These are phyloP conservation scores for Chaenocephalus aceratus DNA, from an alignment of 2,113 vertebrate species.

Conservation along the genomic window DNA sequence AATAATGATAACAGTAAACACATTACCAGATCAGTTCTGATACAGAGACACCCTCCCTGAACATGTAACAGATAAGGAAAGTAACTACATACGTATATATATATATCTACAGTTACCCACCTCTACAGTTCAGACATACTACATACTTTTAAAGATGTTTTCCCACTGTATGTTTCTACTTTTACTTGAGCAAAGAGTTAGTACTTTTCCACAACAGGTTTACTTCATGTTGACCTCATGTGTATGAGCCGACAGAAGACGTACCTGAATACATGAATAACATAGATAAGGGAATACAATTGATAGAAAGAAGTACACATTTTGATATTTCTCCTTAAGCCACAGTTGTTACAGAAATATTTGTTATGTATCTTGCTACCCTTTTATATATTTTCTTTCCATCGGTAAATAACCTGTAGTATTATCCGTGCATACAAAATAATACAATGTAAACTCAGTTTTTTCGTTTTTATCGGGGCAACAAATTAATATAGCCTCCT, in stretches of 20 bases:
- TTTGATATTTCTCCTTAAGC: neutral
- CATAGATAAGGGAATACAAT: neutral
- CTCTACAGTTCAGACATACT: neutral
- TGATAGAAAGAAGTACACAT: neutral
- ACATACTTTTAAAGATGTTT: neutral
- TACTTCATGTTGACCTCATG: neutral
- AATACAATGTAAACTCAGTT: too few relatives aligned
- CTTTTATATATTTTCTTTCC: too few relatives aligned
- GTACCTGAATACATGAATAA: neutral
- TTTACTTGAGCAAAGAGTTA: constrained; percentile 1
- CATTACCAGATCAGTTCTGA: constrained; percentile 3
- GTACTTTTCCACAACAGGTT: neutral
- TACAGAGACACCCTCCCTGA: neutral
- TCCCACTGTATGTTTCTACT: neutral
- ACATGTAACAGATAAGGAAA: neutral
- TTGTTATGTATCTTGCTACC: too few relatives aligned
- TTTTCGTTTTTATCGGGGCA: too few relatives aligned
- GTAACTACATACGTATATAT: neutral
- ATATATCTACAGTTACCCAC: too few relatives aligned
- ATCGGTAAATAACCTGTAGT: too few relatives aligned
- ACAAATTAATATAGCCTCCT: too few relatives aligned
- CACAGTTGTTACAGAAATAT: neutral
- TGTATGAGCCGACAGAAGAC: neutral
- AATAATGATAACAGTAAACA: constrained; percentile 19
- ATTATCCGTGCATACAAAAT: too few relatives aligned